Percentiles rank a stretch among this genome's conserved stretches.
Evolutionary conservation across 2,113 vertebrate genomes (phyloP).

Genomic region (Hemichromis elongatus): DNA sequence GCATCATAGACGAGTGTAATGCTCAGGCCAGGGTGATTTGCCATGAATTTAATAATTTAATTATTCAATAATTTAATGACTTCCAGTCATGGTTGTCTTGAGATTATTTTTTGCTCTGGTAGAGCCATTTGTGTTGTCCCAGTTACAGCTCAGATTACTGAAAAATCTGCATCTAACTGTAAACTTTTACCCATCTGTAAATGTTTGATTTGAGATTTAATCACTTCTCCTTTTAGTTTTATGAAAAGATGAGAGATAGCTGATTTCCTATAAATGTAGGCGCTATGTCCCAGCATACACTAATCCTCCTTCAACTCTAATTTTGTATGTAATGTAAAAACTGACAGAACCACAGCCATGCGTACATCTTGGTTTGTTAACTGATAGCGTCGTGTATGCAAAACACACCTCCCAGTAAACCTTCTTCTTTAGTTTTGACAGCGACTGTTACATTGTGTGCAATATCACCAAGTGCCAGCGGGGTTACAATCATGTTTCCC

Average conservation of each 20-base stretch:
- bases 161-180: not conserved
- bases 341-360: not conserved
- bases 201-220: not conserved
- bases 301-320: not conserved
- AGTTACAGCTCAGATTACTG: not conserved
- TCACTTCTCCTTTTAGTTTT: constrained; percentile 41
- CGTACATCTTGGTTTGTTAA: constrained; percentile 6
- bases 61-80: no score
- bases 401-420: constrained; percentile 1
- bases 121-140: not conserved
- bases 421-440: constrained; percentile 19
- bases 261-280: no score
- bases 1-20: not conserved
- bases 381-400: not conserved
- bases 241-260: not conserved
- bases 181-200: not conserved
- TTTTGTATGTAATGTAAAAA: not conserved
- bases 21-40: not conserved
- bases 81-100: not conserved
- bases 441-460: constrained; percentile 8
- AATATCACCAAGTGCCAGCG: constrained; percentile 51
- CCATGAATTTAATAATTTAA: no score
- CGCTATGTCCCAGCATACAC: constrained; percentile 55
- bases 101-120: not conserved
- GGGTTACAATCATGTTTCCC: constrained; percentile 71